Evolutionary conservation across 2,888 invertebrate genomes (phyloP), one percentile per base, ranked within the genome.

Genomic region (Macrostomum cliftonense): DNA sequence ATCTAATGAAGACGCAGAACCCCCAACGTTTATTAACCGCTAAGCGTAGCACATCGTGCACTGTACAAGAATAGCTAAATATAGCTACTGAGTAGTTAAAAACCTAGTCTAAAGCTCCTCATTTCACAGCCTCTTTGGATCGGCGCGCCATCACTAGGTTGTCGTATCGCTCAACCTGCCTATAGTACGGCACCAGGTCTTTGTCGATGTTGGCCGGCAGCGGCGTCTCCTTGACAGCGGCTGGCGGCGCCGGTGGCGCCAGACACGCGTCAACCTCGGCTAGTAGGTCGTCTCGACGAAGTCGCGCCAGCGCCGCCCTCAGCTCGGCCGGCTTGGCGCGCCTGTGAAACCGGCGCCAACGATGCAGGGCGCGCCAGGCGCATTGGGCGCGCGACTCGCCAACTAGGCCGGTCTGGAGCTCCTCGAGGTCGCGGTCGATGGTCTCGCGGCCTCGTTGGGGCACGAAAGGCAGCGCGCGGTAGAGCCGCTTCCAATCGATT

Each of bases 311-410:
- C 2, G 40, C 40, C 5, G 40, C 40, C 5, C 40, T 2, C 40
- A 40, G 40, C 9, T 40, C 40, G 9, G 5, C 16, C 40, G 43
- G 42, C 19, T 43, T 40, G 9, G 47, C 47, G 13, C 47, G 14
- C 12, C 42, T 38, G 19, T 47, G 47, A 21, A 21, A 43, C 7
- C 47, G 16, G n/a, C 40, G 45, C 47, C 47, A 47, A 12, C 40
- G 14, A n/a, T 47, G 38, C 39, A 47, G 28, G 9, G 28, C 28
- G 28, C 28, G 28, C 28, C 28, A 28, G 28, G 28, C 28, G 28
- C 28, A 28, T 28, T 28, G 28, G 9, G 28, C 28, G 28, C 28
- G 28, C 28, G 28, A 40, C 40, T 40, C 40, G 20, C 40, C 40
- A 40, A 40, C 40, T 2, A 40, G 20, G 16, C 20, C 40, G 40